phyloP scores from a whole-genome alignment of 1,140 invertebrate species.

The Saccostrea echinata region DNA sequence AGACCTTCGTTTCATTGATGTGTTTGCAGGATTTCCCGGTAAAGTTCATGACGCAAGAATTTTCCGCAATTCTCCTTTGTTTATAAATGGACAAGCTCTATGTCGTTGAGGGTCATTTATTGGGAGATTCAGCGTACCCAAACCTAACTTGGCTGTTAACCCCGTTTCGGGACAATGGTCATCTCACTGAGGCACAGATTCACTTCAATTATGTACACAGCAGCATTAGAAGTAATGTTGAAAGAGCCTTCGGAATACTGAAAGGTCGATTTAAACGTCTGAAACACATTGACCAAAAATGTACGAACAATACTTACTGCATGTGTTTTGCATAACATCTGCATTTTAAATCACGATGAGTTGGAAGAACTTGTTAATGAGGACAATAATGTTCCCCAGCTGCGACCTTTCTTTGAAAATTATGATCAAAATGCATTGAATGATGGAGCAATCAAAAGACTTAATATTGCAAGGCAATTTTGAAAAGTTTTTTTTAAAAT shows the following conservation, averaged over 20 bases:
- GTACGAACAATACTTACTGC: slow-evolving; percentile 40
- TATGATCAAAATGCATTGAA: no score
- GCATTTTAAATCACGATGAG: slow-evolving; percentile 39
- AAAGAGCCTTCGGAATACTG: slow-evolving; percentile 40
- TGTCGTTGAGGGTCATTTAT: slow-evolving; percentile 57
- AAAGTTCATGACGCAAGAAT: slow-evolving; percentile 69
- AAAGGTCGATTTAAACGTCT: slow-evolving; percentile 46
- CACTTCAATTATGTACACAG: slow-evolving; percentile 44
- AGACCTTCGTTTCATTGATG: slow-evolving; percentile 61
- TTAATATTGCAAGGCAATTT: no score
- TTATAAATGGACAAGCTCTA: slow-evolving; percentile 50
- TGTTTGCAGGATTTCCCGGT: slow-evolving; percentile 70
- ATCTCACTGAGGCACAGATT: slow-evolving; percentile 41
- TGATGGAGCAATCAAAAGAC: no score
- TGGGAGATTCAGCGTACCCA: slow-evolving; percentile 76
- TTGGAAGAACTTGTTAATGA: slow-evolving; percentile 31
- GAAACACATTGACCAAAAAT: slow-evolving; percentile 25
- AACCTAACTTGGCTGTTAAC: slow-evolving; percentile 68
- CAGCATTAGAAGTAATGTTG: slow-evolving; percentile 25
- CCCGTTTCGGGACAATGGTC: slow-evolving; percentile 73
- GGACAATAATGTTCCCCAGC: neutral
- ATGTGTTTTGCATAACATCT: slow-evolving; percentile 45
- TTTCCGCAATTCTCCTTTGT: slow-evolving; percentile 58
- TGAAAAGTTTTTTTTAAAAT: no score
- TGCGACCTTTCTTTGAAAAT: no score